Base-by-base conservation (phyloP, 2,888 invertebrate species). In the Trissonchulus latispiculum region DNA sequence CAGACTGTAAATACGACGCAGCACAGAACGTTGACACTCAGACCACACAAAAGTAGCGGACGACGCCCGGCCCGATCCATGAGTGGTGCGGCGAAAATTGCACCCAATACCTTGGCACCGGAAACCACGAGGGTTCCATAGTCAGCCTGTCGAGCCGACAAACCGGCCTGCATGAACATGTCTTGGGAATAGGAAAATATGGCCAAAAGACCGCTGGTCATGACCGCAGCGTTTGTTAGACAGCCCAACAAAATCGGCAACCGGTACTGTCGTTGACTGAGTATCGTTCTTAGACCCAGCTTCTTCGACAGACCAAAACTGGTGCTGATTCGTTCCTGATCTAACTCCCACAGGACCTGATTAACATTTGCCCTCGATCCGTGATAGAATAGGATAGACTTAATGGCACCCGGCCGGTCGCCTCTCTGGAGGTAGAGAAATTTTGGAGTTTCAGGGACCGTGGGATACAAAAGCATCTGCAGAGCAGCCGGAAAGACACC, bases 361-460 rank as follows among this genome's bases (percentile, higher is more conserved):
- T 72, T 31, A 23, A 59, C 8, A 28, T 72, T 28, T 23, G 62
- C 36, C 3, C 36, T 35, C 3, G 18, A 15, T 1, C 64, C 64
- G 28, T 37, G 33, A 36, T 35, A 72, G 31, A 61, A 72, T 36
- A 28, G 18, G 2, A 72, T 1, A 1, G 72, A 68, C 29, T 66
- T 37, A 18, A 33, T 31, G 1, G 72, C 37, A 29, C 2, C 59
- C 29, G 32, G 23, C 28, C 36, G 36, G n/a, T 72, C 33, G 18
- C 33, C 23, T 48, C 31, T 48, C 23, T 31, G 15, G 2, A 72
- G 48, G 31, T 29, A 37, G 23, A 73, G 36, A 61, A 71, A 64
- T 59, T 71, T 70, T 2, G 73, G 73, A 33, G 29, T 71, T 62
- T 73, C 73, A 2, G 71, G 71, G 1, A 71, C 48, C 2, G 64